phyloP scores from a whole-genome alignment of 1,140 invertebrate genomes.

The Hyposmocoma kahamanoa region DNA sequence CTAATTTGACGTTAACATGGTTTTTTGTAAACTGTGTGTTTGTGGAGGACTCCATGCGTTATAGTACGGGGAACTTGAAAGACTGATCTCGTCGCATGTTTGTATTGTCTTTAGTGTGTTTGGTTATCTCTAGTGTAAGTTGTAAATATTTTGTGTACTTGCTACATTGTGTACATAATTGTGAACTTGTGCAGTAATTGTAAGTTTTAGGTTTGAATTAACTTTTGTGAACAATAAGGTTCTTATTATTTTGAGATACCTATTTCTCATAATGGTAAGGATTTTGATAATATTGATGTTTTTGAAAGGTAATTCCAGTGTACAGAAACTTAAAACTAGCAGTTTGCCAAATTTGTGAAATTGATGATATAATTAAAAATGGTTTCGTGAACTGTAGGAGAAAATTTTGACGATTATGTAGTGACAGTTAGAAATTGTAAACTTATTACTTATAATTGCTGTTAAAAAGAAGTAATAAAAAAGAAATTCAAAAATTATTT shows the following conservation, averaged over 20 bases:
- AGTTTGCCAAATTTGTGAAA: constrained; percentile 20
- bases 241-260: too few relatives aligned
- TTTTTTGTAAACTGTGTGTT: constrained; percentile 17
- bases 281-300: too few relatives aligned
- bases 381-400: constrained; percentile 8
- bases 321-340: constrained; percentile 31
- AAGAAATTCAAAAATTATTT: constrained; percentile 22
- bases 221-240: too few relatives aligned
- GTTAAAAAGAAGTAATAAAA: constrained; percentile 53
- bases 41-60: constrained; percentile 69
- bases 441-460: constrained; percentile 65
- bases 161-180: constrained; percentile 50
- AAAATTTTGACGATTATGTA: constrained; percentile 15
- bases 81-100: too few relatives aligned
- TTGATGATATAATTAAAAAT: constrained; percentile 22
- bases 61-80: constrained; percentile 66
- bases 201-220: constrained; percentile 45
- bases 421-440: constrained; percentile 20
- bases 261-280: too few relatives aligned
- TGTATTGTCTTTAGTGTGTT: too few relatives aligned
- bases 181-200: constrained; percentile 47
- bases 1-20: constrained; percentile 12
- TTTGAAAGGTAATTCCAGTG: not conserved
- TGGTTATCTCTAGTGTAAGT: constrained; percentile 43
- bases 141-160: constrained; percentile 65